Evolutionary conservation across 2,888 invertebrate species (phyloP).

Genomic region (Cheilosia soror): DNA sequence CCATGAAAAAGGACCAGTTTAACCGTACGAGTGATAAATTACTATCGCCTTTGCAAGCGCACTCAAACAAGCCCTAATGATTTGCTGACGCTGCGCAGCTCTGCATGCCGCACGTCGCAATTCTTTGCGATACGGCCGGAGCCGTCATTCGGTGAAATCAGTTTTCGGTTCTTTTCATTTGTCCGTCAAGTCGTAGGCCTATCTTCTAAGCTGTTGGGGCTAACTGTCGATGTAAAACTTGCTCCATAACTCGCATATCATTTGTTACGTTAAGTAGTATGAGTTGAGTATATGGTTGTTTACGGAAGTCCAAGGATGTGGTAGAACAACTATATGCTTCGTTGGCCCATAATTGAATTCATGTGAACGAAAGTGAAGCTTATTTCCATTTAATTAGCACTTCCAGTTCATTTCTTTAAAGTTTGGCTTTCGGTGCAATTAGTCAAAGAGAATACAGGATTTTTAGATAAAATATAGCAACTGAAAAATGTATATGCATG

Average conservation of each 20-base stretch:
- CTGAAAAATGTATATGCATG: too few relatives aligned
- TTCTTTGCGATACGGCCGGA: slow-evolving; percentile 52
- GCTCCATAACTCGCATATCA: slow-evolving; percentile 51
- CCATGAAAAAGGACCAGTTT: slow-evolving; percentile 67
- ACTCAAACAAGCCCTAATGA: slow-evolving; percentile 74
- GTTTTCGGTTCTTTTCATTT: slow-evolving; percentile 66
- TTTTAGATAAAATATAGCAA: too few relatives aligned
- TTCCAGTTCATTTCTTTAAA: too few relatives aligned
- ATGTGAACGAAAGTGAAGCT: not conserved
- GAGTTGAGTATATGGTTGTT: not conserved
- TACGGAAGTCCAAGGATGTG: slow-evolving; percentile 16
- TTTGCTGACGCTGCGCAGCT: slow-evolving; percentile 62
- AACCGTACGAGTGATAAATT: slow-evolving; percentile 68
- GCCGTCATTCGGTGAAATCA: slow-evolving; percentile 50
- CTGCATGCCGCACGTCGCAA: slow-evolving; percentile 5
- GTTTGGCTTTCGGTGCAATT: too few relatives aligned
- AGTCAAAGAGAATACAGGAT: too few relatives aligned
- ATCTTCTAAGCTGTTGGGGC: slow-evolving; percentile 28
- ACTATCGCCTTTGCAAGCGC: slow-evolving; percentile 66
- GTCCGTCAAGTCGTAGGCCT: slow-evolving; percentile 47
- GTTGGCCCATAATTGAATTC: not conserved
- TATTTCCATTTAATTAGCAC: not conserved
- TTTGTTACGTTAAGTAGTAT: slow-evolving; percentile 22
- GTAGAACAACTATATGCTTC: not conserved
- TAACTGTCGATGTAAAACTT: slow-evolving; percentile 38